A percentile compares a stretch with the other conserved stretches of the same genome.
phyloP scores from a whole-genome alignment of 2,113 vertebrate species.

The Pygoscelis adeliae region DNA sequence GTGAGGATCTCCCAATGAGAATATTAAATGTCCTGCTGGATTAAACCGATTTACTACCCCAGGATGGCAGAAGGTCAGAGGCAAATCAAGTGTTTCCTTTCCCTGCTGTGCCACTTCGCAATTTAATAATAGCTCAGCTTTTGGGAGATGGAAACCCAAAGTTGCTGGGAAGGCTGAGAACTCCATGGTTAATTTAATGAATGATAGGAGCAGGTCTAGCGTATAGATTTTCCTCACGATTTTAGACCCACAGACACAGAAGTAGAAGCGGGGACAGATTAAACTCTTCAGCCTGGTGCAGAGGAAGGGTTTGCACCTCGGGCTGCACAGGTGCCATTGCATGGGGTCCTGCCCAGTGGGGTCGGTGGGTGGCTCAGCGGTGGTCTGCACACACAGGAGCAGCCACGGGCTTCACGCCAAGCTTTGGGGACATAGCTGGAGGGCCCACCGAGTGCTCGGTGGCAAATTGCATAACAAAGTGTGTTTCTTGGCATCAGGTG shows the following conservation, averaged over 20 bases:
- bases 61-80: not conserved
- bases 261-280: not conserved
- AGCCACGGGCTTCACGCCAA: not conserved
- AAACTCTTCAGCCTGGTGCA: not conserved
- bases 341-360: not conserved
- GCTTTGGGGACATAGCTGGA: not conserved
- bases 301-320: not conserved
- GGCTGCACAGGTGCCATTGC: not conserved
- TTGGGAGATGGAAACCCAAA: not conserved
- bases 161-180: not conserved
- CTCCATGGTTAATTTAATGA: accelerated
- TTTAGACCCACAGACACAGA: not conserved
- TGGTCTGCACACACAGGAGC: not conserved
- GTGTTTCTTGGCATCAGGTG: not conserved
- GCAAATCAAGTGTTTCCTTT: not conserved
- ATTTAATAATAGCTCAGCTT: not conserved
- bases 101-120: not conserved
- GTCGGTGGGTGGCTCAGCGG: accelerated
- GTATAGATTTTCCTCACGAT: not conserved
- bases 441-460: not conserved
- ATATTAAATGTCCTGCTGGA: not conserved
- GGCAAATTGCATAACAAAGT: not conserved
- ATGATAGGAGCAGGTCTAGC: accelerated
- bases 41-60: not conserved
- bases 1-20: accelerated